Evolutionary conservation across 1,140 invertebrate species (phyloP), one percentile per base, ranked within the genome.

Genomic region (Amyelois transitella): DNA sequence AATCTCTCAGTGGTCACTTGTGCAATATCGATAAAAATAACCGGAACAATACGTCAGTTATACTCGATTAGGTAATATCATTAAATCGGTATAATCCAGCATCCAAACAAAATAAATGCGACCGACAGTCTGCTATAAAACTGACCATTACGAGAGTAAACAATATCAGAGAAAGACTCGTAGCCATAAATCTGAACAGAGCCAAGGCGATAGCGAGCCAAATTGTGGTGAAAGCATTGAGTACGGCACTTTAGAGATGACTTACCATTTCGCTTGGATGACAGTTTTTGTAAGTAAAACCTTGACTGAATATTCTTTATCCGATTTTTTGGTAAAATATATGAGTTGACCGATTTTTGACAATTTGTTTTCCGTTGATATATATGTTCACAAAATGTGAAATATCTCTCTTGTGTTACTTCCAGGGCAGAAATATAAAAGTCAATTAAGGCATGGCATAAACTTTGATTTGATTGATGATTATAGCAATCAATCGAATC

Each of bases 61-160:
- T 28, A 28, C 12, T 14, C 32, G 17, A 38, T 38, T 38, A 38
- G 32, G 32, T 3, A n/a, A 38, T 38, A 38, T 12, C 32, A 38
- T 38, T 38, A 38, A 4, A 38, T 1, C 32, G 6, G 32, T 38
- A 38, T 38, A 38, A 38, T 18, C 43, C 22, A 45, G 14, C 19
- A 54, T 14, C 8, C 25, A 53, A 73, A 73, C 62, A 58, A 80
- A 76, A 76, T 76, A 77, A 81, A 79, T 70, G 58, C 57, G 68
- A 62, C 60, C 63, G 65, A 77, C 64, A 71, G 61, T 71, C 59
- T 56, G 73, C 76, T 81, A 82, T 81, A 86, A 82, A 83, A 76
- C 66, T 83, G 74, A 79, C 80, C 78, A 77, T 83, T 81, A 83
- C 72, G 60, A 56, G 76, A 83, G 77, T 80, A 84, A 82, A 86